phyloP scores from a whole-genome alignment of 2,797 vertebrate species.

The Centropyge bicolor region DNA sequence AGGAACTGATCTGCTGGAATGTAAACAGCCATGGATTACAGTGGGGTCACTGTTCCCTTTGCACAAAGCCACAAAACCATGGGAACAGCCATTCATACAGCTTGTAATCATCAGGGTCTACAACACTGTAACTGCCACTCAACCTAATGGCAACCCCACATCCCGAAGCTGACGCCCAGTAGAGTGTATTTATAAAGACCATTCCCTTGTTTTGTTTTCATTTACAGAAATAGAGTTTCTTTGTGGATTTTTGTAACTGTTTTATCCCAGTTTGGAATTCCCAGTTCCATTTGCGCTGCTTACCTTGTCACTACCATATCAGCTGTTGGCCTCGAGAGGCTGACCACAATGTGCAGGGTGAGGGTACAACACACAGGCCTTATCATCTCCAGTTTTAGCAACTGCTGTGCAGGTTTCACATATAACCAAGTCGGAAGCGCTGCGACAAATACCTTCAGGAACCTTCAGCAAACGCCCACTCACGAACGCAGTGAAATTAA shows the following conservation, averaged over 20 bases:
- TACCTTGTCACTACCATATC: not conserved
- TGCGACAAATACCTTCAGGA: not conserved
- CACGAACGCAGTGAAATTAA: not conserved
- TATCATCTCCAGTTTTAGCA: conserved; percentile 1
- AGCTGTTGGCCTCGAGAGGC: not conserved
- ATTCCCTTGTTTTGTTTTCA: conserved; percentile 23
- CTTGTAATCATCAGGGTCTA: conserved; percentile 68
- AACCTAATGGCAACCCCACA: conserved; percentile 37
- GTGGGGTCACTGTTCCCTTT: conserved; percentile 76
- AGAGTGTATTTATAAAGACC: conserved; percentile 3
- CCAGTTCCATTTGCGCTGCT: not conserved
- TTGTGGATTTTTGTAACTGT: not conserved
- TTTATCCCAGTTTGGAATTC: conserved; percentile 3
- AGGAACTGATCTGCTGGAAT: conserved; percentile 82
- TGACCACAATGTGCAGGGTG: not conserved
- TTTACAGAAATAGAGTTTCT: not conserved
- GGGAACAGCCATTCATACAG: conserved; percentile 68
- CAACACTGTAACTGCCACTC: conserved; percentile 52
- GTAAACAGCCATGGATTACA: conserved; percentile 81
- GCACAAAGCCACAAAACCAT: conserved; percentile 75
- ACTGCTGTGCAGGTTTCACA: not conserved
- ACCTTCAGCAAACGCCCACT: not conserved
- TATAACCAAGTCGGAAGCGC: not conserved
- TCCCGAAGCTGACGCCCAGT: conserved; percentile 28
- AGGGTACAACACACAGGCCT: not conserved